These are phyloP conservation scores for Ardeotis arabs DNA, from an alignment of 2,113 vertebrate genomes.

Conservation along the genomic window DNA sequence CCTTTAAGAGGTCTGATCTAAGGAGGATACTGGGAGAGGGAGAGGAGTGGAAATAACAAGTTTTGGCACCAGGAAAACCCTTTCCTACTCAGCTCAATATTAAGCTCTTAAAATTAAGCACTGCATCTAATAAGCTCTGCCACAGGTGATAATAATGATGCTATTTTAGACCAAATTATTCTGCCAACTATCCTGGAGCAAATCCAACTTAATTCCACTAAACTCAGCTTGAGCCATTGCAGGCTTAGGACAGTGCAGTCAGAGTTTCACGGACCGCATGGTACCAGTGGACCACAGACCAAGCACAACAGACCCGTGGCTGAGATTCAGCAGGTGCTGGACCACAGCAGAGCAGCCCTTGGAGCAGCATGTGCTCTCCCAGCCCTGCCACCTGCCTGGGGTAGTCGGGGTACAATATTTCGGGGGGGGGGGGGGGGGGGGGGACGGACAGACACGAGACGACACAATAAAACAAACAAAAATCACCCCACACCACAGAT, in stretches of 20 bases:
- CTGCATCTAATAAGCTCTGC: neutral
- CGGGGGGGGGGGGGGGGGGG: no score
- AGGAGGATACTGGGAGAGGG: neutral
- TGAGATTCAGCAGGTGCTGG: neutral
- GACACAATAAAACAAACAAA: neutral
- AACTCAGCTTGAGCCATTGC: slow-evolving; percentile 11
- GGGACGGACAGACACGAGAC: no score
- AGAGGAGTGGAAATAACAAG: neutral
- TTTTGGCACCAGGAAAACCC: neutral
- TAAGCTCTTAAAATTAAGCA: neutral
- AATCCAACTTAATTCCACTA: slow-evolving; percentile 31
- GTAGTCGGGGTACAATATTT: fast-evolving
- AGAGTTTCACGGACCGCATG: neutral
- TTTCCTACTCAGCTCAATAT: neutral
- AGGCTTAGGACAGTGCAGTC: neutral
- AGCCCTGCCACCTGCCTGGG: neutral
- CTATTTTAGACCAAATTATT: slow-evolving; percentile 17
- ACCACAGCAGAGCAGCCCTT: neutral
- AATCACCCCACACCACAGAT: neutral
- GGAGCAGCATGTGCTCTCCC: neutral
- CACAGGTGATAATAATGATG: neutral
- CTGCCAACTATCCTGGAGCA: slow-evolving; percentile 30
- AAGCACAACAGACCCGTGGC: neutral
- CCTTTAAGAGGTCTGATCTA: neutral
- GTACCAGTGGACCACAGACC: neutral